Conservation (phyloP, 2,888 invertebrate species). For the Argynnis bischoffii region DNA sequence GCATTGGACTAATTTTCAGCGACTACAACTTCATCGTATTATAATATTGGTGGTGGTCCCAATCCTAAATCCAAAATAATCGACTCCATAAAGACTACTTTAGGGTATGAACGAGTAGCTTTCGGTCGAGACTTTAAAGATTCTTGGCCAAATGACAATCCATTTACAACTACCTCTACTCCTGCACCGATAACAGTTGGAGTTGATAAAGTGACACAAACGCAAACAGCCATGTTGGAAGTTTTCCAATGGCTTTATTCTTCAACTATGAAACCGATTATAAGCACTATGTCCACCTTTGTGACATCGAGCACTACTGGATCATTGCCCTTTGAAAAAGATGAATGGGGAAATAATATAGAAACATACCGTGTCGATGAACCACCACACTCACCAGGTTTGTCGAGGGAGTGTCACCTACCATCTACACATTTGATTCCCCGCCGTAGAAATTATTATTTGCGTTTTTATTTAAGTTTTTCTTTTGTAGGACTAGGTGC, state of each 20-base stretch:
- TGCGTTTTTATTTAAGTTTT: constrained; percentile 53
- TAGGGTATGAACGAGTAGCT: constrained; percentile 73
- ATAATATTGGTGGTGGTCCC: constrained; percentile 73
- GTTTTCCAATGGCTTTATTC: constrained; percentile 79
- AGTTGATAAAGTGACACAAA: constrained; percentile 73
- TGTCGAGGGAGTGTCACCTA: constrained; percentile 77
- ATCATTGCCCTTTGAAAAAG: constrained; percentile 66
- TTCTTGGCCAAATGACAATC: constrained; percentile 77
- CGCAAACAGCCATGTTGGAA: constrained; percentile 78
- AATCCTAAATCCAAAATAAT: constrained; percentile 76
- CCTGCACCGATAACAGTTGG: constrained; percentile 71
- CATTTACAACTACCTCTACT: constrained; percentile 75
- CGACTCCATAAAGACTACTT: constrained; percentile 76
- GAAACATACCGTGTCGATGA: constrained; percentile 80
- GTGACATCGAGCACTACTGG: constrained; percentile 61
- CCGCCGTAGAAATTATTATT: constrained; percentile 73
- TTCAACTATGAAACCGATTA: constrained; percentile 74
- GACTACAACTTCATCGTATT: constrained; percentile 72
- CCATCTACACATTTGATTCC: constrained; percentile 56
- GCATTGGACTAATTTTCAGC: constrained; percentile 67
- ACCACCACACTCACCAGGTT: constrained; percentile 80
- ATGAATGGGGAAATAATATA: constrained; percentile 76
- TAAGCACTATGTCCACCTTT: constrained; percentile 68
- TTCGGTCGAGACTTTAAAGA: constrained; percentile 70
- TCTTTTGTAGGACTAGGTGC: constrained; percentile 50